Base-by-base conservation (phyloP, 1,140 invertebrate genomes). In the Cyrtorhinus lividipennis region DNA sequence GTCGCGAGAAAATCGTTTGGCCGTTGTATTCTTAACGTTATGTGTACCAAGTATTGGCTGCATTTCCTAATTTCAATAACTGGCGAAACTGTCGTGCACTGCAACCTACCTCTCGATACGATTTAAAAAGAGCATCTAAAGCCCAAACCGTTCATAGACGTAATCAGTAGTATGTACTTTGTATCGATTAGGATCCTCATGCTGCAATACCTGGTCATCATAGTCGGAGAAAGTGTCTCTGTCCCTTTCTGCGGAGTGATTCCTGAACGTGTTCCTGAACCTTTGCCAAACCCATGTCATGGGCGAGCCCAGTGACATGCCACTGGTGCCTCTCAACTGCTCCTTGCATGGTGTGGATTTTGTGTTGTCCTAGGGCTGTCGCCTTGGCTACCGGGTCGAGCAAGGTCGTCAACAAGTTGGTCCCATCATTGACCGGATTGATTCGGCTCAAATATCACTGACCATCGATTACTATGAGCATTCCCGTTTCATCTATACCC, bases 211-310 rank as follows among this genome's bases (percentile, higher is more conserved):
- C 58, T 58, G 44, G 12, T 67, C 66, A 25, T 62, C 59, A 53
- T 64, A 58, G 61, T 61, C 38, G 2, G 56, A 60, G 23, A 59
- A 59, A 2, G 58, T 23, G 24, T 61, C 66, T 45, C 13, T n/a
- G 1, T 63, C 56, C 56, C 56, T 20, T 13, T 27, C 53, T 22
- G 44, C 46, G 15, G 53, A 53, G 22, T 22, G 10, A 22, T 26
- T 30, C 38, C 65, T 63, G 65, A 68, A 68, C 2, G 68, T 66
- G 45, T 62, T 67, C 12, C 68, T 63, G 56, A 68, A 68, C 24
- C 68, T 59, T 48, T 67, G 61, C 66, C 68, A 67, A 12, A 68
- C 65, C 68, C 68, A 68, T 56, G 66, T 65, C 63, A 68, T 65
- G 18, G 67, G 67, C 23, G 65, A 61, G 18, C 46, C 63, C 53